Evolutionary conservation across 2,113 vertebrate species (phyloP), one percentile per base, ranked within the genome.

Genomic region (Syngnathus typhle): DNA sequence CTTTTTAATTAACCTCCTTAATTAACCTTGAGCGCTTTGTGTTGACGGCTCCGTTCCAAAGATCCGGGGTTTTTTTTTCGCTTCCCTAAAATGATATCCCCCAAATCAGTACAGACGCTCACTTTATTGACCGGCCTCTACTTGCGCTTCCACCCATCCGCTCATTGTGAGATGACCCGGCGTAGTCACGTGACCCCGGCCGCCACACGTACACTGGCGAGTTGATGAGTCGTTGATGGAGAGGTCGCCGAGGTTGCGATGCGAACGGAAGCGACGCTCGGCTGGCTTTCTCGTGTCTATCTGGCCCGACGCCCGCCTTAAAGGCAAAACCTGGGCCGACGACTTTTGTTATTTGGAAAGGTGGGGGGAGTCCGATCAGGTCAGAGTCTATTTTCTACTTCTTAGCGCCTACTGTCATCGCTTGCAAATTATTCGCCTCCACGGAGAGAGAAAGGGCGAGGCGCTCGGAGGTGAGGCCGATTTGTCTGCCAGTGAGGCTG

Each of bases 191-290:
- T 79, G 87, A 88, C 73, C 78, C 76, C 72, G 69, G 72, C 67
- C 10, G 69, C 75, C 80, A 65, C 77, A 63, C 13, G 37, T 23
- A 71, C 59, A 7, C 80, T 83, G 83, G 87, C 83, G 81, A 86
- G 88, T 80, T 85, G 87, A 85, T 64, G 73, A 79, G 78, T 82
- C 71, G 75, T 82, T 82, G 81, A 87, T 85, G 80, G 84, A 89
- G 81, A 70, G 70, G 74, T 75, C 66, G 32, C 68, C 77, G 84
- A 87, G 85, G 87, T 89, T 84, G 83, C 5, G 67, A 43, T 66
- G 68, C 69, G 69, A 15, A 68, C 70, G 75, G 74, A 83, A 76
- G 71, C 74, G 74, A 67, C 71, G 70, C 75, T 80, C 75, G 74
- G 65, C 69, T 75, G 74, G 65, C 69, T 75, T 68, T 76, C 83